A percentile compares a stretch with the other conserved stretches of the same genome.
Evolutionary conservation across 2,797 vertebrate genomes (phyloP).

Genomic region (Mycteria americana): DNA sequence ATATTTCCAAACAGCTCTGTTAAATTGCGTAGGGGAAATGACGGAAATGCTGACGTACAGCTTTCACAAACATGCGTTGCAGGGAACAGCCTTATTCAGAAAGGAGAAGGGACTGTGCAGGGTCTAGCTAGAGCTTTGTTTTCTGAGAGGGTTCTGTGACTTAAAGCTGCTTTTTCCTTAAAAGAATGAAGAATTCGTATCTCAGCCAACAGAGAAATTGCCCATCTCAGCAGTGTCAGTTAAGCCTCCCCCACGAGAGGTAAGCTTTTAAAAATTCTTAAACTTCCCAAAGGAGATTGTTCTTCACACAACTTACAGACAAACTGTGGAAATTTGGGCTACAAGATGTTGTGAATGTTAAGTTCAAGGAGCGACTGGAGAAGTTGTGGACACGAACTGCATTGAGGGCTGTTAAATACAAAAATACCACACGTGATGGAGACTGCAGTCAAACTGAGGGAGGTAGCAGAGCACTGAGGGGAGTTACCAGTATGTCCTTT

Average conservation of each 20-base stretch:
- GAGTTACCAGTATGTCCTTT: too few relatives aligned
- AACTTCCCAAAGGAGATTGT: neutral
- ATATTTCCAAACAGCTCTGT: neutral
- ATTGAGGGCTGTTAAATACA: neutral
- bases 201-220: neutral
- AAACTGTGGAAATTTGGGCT: neutral
- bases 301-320: neutral
- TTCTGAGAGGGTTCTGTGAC: neutral
- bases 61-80: neutral
- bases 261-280: neutral
- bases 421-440: neutral
- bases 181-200: constrained; percentile 57
- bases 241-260: constrained; percentile 28
- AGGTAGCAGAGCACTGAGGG: neutral
- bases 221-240: neutral
- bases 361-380: neutral
- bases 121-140: neutral
- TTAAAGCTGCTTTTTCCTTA: neutral
- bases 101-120: neutral
- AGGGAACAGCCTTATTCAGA: neutral
- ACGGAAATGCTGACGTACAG: neutral
- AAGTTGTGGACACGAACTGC: neutral
- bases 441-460: neutral
- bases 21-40: neutral
- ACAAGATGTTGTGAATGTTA: neutral